Conservation (phyloP, 1,140 invertebrate species). For the Popillia japonica region DNA sequence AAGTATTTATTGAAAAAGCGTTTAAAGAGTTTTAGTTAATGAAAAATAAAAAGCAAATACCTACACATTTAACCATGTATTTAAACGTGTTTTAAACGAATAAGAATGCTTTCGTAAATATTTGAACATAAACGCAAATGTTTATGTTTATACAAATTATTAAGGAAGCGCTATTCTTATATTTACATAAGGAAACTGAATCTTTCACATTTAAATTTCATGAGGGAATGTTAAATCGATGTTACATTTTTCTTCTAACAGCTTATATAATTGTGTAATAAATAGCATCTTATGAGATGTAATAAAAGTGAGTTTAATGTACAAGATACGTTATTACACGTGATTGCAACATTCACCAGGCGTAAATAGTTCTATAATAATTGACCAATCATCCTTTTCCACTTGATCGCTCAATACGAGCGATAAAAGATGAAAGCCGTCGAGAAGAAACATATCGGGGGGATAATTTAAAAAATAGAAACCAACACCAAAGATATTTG, state of each 20-base stretch:
- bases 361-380: background rate
- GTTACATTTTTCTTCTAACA: background rate
- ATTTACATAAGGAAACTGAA: background rate
- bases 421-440: background rate
- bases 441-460: no score
- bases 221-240: background rate
- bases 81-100: no score
- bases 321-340: background rate
- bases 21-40: no score
- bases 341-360: slow-evolving; percentile 6
- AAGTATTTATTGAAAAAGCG: no score
- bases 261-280: background rate
- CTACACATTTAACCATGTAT: no score
- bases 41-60: no score
- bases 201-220: background rate
- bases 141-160: no score
- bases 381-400: background rate
- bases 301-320: background rate
- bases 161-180: background rate
- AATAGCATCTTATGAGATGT: background rate
- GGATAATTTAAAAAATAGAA: no score
- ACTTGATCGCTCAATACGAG: background rate
- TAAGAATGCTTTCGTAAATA: no score
- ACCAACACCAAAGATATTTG: background rate
- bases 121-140: no score